These are phyloP conservation scores for Aporrectodea caliginosa DNA, from an alignment of 1,140 invertebrate species.

Conservation along the genomic window DNA sequence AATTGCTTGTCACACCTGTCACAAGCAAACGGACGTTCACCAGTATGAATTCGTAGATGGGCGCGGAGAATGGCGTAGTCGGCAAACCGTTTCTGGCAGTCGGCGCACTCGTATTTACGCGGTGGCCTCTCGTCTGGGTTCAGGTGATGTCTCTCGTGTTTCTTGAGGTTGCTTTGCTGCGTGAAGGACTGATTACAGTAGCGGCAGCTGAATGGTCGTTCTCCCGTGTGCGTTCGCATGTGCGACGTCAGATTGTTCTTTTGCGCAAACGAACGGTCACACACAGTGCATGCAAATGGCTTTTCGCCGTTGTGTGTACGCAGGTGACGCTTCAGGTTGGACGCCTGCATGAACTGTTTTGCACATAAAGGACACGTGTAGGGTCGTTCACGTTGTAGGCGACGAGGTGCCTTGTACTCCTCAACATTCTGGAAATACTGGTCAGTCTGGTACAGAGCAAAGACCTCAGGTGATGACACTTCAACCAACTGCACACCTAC, in stretches of 20 bases:
- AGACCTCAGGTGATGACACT: no score
- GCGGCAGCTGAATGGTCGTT: neutral
- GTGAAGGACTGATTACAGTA: neutral
- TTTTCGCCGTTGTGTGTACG: conserved; percentile 1
- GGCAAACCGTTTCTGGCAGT: conserved; percentile 96
- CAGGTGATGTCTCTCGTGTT: neutral
- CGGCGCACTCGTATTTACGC: conserved; percentile 82
- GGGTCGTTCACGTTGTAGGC: neutral
- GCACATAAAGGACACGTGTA: neutral
- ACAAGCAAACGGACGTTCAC: conserved; percentile 80
- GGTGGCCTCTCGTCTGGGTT: neutral
- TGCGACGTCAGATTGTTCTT: neutral
- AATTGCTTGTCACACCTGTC: conserved; percentile 86
- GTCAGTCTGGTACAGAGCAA: no score
- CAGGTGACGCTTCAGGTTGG: neutral
- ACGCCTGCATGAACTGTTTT: neutral
- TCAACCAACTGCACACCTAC: no score
- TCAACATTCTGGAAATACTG: neutral
- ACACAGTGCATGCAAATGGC: neutral
- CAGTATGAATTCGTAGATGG: conserved; percentile 98
- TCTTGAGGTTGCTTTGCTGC: neutral
- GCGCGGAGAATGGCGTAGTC: conserved; percentile 96
- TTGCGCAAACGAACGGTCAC: neutral
- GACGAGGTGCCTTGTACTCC: neutral
- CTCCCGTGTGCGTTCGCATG: neutral